phyloP scores from a whole-genome alignment of 2,888 invertebrate genomes.

The Teleiodes luculella region DNA sequence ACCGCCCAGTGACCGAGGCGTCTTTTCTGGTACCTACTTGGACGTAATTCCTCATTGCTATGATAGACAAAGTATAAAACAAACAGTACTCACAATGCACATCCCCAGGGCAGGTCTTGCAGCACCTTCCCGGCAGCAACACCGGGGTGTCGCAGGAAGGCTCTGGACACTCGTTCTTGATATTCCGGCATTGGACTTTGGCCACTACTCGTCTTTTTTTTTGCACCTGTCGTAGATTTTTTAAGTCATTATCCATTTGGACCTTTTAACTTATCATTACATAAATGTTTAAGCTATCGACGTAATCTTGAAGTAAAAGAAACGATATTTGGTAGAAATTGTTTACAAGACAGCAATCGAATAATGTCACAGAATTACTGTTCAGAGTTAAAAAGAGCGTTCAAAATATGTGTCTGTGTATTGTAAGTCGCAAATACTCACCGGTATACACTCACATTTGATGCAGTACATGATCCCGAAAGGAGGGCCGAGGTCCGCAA shows the following conservation, averaged over 20 bases:
- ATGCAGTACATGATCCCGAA: constrained; percentile 97
- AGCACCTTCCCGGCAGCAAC: constrained; percentile 90
- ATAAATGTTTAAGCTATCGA: no score
- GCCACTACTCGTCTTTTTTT: constrained; percentile 92
- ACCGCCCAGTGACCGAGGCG: no score
- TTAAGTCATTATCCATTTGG: not conserved
- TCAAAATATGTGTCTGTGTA: not conserved
- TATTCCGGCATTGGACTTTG: constrained; percentile 93
- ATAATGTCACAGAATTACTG: no score
- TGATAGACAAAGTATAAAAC: not conserved
- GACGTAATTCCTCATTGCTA: no score
- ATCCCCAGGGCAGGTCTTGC: constrained; percentile 94
- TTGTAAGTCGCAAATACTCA: constrained; percentile 78
- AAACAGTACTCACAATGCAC: constrained; percentile 80
- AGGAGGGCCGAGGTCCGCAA: constrained; percentile 94
- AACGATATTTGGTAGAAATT: no score
- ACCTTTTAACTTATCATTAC: no score
- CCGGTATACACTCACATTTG: constrained; percentile 95
- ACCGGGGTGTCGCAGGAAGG: constrained; percentile 92
- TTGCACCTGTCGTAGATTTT: constrained; percentile 81
- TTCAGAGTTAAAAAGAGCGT: not conserved
- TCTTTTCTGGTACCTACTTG: no score
- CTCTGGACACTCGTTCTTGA: constrained; percentile 94
- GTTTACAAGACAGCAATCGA: no score
- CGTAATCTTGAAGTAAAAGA: no score